Conservation (phyloP, 1,140 invertebrate genomes). For the Phthorimaea operculella region DNA sequence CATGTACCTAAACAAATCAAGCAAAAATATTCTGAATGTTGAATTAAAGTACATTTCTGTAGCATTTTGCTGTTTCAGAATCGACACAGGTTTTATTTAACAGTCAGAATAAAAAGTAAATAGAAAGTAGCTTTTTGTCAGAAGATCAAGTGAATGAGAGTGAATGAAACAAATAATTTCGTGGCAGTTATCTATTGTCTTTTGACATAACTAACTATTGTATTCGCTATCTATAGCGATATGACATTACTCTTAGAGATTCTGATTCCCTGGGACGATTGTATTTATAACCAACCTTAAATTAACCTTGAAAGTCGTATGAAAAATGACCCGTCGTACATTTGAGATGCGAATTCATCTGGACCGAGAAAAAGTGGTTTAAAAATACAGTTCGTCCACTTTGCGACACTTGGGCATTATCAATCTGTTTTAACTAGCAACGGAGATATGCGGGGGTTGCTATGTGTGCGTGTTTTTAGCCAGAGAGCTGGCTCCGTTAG, state of each 20-base stretch:
- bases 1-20: no score
- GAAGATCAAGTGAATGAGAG: no score
- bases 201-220: conserved; percentile 29
- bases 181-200: background rate
- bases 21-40: no score
- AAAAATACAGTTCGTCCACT: conserved; percentile 51
- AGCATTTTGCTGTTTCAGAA: no score
- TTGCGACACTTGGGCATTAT: conserved; percentile 59
- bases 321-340: conserved; percentile 50
- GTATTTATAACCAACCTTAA: conserved; percentile 64
- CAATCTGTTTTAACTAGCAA: conserved; percentile 58
- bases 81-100: no score
- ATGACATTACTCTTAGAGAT: no score
- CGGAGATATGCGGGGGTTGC: conserved; percentile 32
- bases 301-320: conserved; percentile 64
- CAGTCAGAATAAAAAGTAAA: no score
- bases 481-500: no score
- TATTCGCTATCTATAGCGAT: conserved; percentile 21
- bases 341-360: conserved; percentile 48
- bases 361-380: conserved; percentile 32
- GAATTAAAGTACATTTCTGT: no score
- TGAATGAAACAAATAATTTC: no score
- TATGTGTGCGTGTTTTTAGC: conserved; percentile 6
- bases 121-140: no score
- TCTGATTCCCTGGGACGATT: conserved; percentile 27